Evolutionary conservation across 2,113 vertebrate species (phyloP).

Genomic region (Phylloscopus whistleri): DNA sequence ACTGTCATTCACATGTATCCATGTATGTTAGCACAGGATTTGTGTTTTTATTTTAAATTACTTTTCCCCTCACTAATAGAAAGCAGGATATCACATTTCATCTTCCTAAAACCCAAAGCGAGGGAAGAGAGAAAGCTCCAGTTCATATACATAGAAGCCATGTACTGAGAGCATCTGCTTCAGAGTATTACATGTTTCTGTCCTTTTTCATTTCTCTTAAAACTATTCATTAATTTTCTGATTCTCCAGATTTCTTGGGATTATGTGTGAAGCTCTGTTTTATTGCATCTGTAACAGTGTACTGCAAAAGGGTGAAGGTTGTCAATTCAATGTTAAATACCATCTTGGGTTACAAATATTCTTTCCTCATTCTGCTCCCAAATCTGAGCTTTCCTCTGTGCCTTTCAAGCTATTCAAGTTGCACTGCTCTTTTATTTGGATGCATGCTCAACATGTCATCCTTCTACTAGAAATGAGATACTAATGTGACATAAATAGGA

Average conservation of each 20-base stretch:
- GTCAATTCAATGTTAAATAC: constrained; percentile 14
- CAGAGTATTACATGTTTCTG: background rate
- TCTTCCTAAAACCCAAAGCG: background rate
- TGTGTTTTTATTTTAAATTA: constrained; percentile 26
- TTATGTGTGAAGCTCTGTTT: constrained; percentile 8
- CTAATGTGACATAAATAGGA: background rate
- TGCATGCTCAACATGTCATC: background rate
- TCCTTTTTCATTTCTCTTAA: constrained; percentile 42
- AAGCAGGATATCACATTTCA: background rate
- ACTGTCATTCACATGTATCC: background rate
- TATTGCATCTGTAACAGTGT: constrained; percentile 15
- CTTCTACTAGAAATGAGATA: background rate
- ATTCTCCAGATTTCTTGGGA: constrained; percentile 10
- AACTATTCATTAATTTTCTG: constrained; percentile 54
- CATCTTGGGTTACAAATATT: background rate
- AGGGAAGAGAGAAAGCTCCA: background rate
- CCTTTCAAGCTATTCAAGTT: background rate
- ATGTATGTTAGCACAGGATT: constrained; percentile 7
- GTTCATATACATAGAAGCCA: background rate
- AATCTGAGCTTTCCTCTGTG: background rate
- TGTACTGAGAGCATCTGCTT: background rate
- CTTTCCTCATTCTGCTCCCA: background rate
- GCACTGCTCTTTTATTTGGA: background rate
- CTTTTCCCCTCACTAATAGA: background rate
- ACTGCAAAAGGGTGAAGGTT: background rate